Percentiles rank a stretch among this genome's conserved stretches.
phyloP scores from a whole-genome alignment of 2,888 invertebrate genomes.

The Thysanoteuthis rhombus region DNA sequence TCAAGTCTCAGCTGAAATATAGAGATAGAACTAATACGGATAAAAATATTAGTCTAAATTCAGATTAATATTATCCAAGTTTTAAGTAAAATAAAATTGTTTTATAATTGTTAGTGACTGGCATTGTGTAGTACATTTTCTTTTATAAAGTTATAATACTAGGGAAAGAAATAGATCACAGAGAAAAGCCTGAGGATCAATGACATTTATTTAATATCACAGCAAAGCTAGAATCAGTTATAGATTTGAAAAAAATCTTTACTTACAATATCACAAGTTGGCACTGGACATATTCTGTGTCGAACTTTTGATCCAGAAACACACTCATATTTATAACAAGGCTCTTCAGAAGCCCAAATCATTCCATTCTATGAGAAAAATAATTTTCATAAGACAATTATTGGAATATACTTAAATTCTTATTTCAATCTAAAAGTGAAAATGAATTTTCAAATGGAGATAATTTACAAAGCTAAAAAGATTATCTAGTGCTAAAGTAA shows the following conservation, averaged over 20 bases:
- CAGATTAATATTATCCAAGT: not conserved
- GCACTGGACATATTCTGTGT: not conserved
- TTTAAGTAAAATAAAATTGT: not conserved
- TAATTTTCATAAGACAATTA: not conserved
- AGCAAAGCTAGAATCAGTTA: not conserved
- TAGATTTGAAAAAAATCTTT: not conserved
- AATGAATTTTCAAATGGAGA: not conserved
- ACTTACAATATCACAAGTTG: not conserved
- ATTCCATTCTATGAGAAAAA: not conserved
- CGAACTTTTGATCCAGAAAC: not conserved
- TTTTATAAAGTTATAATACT: not conserved
- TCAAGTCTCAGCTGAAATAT: not conserved
- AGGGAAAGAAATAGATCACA: not conserved
- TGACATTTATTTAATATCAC: not conserved
- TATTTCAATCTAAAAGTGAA: not conserved
- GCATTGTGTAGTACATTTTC: not conserved
- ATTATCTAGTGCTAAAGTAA: not conserved
- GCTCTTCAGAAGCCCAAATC: conserved; percentile 12
- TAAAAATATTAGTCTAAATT: not conserved
- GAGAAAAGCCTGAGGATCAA: not conserved
- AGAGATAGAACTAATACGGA: not conserved
- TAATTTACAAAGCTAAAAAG: not conserved
- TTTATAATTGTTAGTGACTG: not conserved
- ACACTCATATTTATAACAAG: not conserved
- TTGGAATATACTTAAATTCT: not conserved